Evolutionary conservation across 1,140 invertebrate species (phyloP).

Genomic region (Cotesia vestalis): DNA sequence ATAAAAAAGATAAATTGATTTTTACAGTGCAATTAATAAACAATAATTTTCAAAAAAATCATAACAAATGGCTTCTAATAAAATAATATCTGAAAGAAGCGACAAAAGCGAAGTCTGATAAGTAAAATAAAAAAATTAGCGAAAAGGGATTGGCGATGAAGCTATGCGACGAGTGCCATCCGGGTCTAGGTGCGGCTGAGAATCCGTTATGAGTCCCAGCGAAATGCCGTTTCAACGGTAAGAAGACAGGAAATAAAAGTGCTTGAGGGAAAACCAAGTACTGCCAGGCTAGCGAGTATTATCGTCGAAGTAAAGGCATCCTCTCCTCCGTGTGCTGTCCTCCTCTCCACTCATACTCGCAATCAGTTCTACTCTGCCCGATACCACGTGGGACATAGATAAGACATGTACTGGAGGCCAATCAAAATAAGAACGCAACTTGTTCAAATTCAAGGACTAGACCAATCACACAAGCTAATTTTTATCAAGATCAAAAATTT

Average conservation of each 20-base stretch:
- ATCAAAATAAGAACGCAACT: no score
- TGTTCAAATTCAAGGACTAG: no score
- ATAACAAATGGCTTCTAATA: neutral
- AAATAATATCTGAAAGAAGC: neutral
- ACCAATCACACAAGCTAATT: no score
- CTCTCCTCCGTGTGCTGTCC: constrained; percentile 22
- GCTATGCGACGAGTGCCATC: constrained; percentile 46
- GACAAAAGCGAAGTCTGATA: neutral
- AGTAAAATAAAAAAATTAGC: constrained; percentile 8
- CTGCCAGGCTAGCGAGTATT: neutral
- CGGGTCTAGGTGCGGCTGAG: constrained; percentile 58
- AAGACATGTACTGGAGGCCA: no score
- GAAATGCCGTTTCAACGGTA: constrained; percentile 43
- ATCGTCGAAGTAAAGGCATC: constrained; percentile 52
- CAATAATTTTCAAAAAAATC: no score
- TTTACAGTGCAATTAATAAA: no score
- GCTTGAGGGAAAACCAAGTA: neutral
- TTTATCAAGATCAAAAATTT: no score
- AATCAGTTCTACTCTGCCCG: no score
- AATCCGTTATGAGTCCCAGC: constrained; percentile 55
- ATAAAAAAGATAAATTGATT: no score
- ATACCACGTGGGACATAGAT: no score
- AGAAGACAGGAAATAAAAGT: constrained; percentile 26
- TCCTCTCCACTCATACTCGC: no score
- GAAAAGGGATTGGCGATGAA: constrained; percentile 27